Percentiles rank a stretch among this genome's conserved stretches.
Conservation (phyloP, 2,888 invertebrate genomes). For the Dermolepida albohirtum region DNA sequence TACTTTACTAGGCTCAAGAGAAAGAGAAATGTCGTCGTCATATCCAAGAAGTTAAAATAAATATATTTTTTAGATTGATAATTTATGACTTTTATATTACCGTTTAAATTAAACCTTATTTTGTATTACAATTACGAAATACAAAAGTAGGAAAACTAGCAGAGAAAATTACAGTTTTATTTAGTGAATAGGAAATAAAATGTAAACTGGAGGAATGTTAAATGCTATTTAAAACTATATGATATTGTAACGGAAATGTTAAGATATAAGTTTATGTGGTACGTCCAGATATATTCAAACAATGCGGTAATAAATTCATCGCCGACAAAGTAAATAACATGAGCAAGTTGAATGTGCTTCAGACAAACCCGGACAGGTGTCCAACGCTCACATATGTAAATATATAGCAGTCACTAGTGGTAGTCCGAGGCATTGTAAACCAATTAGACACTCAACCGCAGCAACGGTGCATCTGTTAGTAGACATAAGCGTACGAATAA, state of each 20-base stretch:
- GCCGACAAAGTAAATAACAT: constrained; percentile 23
- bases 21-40: too few relatives aligned
- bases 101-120: too few relatives aligned
- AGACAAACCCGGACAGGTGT: constrained; percentile 36
- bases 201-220: too few relatives aligned
- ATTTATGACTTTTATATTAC: too few relatives aligned
- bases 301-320: constrained; percentile 33
- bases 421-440: constrained; percentile 28
- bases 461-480: constrained; percentile 20
- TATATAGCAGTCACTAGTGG: constrained; percentile 31
- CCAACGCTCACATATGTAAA: constrained; percentile 26
- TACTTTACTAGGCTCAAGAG: too few relatives aligned
- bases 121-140: too few relatives aligned
- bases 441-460: constrained; percentile 16
- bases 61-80: too few relatives aligned
- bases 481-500: constrained; percentile 11
- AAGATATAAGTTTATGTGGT: constrained; percentile 4
- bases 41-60: too few relatives aligned
- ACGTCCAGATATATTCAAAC: constrained; percentile 33
- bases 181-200: too few relatives aligned
- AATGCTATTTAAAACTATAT: neutral
- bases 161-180: too few relatives aligned
- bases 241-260: constrained; percentile 7
- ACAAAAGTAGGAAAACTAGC: too few relatives aligned
- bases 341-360: constrained; percentile 32